Base-by-base conservation (phyloP, 2,113 vertebrate species). In the Numenius arquata region DNA sequence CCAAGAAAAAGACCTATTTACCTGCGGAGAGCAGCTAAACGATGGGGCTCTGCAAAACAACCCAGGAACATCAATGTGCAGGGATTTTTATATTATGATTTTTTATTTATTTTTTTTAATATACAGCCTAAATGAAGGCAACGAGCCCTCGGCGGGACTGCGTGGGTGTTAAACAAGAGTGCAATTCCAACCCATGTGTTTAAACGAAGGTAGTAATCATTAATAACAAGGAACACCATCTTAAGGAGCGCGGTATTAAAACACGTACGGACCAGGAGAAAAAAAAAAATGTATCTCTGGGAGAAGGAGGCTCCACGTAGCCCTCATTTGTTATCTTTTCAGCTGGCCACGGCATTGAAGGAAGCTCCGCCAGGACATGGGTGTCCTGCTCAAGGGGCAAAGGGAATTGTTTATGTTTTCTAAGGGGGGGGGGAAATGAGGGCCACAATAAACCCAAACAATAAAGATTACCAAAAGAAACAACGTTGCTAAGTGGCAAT, bases 1-100 rank as follows among this genome's bases (percentile, higher is more conserved):
- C 97, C 97, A 94, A 88, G 90, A 92, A 75, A 95, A 92, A 95
- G 85, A 93, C 61, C 84, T 95, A 94, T 97, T 98, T 96, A 98
- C 97, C 97, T 97, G 92, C 53, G 9, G 85, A 96, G 48, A 94
- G 70, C 84, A 63, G 83, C 74, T 89, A 55, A 97, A 90, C 11
- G 8, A 79, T 32, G 8, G 41, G 34, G 23, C 36, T 94, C 74
- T 77, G 86, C 89, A 43, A 84, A 87, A 93, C 55, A 76, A 91
- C 38, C 21, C 4, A 2, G 43, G 41, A 22, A 52, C 73, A 84
- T 56, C 62, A 59, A 40, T 1, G 13, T 36, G 40, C 30, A 15
- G 13, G 34, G 18, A 12, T 30, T 27, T 43, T 62, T 67, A 45
- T 47, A 22, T 43, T 71, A 9, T 55, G n/a, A 18, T 5, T 29